Evolutionary conservation across 2,797 vertebrate genomes (phyloP), one percentile per base, ranked within the genome.

Genomic region (Gymnocypris eckloni): DNA sequence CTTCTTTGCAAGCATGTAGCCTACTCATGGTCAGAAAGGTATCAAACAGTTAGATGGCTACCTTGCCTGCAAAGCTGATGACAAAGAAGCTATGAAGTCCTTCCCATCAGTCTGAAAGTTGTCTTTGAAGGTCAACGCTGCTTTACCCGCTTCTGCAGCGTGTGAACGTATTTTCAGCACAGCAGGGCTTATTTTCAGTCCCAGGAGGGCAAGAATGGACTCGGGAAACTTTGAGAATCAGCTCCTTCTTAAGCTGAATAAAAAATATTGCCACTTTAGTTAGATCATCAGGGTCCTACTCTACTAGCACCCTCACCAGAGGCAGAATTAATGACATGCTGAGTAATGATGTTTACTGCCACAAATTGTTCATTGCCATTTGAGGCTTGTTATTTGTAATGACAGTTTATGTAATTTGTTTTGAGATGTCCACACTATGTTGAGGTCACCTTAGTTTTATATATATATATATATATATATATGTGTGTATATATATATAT

Each of bases 51-150:
- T 84, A 67, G 59, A 78, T 48, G 59, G 82, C 59, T 78, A 84
- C 28, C 59, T 78, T 77, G 59, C 72, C 41, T 39, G 71, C 22
- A 84, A 84, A 67, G 2, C 59, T 84, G 71, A 76, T 84, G 75
- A 79, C 48, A 79, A 84, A 78, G 76, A 85, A 18, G 54, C 69
- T 67, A 37, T 79, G 28, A 84, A 78, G 83, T 70, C 64, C 73
- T 85, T 78, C 22, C 61, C 75, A 52, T 48, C 59, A 67, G 83
- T 78, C 43, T 84, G 61, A 50, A 78, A 84, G 61, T 66, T 78
- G 72, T 84, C 73, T 84, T 78, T 84, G 59, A 77, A 84, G 28
- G n/a, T 84, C 33, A 84, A 69, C 43, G 77, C 73, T 64, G 67
- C 69, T 70, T 82, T 71, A 69, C 48, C 66, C 28, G 3, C 48